Conservation (phyloP, 2,113 vertebrate species). For the Neotoma lepida region DNA sequence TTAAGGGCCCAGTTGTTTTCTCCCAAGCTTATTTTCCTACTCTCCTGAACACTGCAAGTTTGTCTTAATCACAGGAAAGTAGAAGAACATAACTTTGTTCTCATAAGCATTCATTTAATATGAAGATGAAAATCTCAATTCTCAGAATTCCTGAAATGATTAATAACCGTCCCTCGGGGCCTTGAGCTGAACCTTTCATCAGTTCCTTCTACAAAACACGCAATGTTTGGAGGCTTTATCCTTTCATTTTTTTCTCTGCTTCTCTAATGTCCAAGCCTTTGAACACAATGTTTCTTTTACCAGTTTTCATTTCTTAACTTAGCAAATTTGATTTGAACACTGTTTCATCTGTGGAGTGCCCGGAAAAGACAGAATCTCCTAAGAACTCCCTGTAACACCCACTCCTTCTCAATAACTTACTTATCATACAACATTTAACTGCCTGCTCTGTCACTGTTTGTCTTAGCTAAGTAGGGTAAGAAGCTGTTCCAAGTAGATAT, state of each 20-base stretch:
- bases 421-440: not conserved
- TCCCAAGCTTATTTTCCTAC: not conserved
- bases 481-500: not conserved
- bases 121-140: not conserved
- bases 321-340: not conserved
- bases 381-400: not conserved
- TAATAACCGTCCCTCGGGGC: not conserved
- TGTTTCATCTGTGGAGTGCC: not conserved
- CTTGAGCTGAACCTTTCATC: not conserved
- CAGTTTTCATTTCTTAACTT: not conserved
- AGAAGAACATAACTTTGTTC: not conserved
- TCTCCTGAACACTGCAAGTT: not conserved
- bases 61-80: not conserved
- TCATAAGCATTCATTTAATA: not conserved
- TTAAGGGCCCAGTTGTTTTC: not conserved
- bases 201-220: not conserved
- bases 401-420: not conserved
- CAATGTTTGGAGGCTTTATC: not conserved
- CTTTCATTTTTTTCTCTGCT: not conserved
- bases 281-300: not conserved
- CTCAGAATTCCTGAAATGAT: constrained; percentile 42
- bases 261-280: not conserved
- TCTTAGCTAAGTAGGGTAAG: not conserved
- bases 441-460: not conserved
- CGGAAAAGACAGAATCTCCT: not conserved